phyloP scores from a whole-genome alignment of 2,113 vertebrate species.

The Pan troglodytes region NHGRI_mPanTro3-v2.1_pri NC_072416.2:76690501-76691000 shows the following conservation, averaged over 20 bases:
- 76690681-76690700: no score
- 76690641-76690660: no score
- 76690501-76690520: neutral
- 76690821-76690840: neutral
- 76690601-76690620: no score
- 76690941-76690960: neutral
- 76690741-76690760: neutral
- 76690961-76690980: no score
- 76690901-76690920: neutral
- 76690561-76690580: neutral
- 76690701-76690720: no score
- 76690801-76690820: neutral
- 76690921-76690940: neutral
- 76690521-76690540: rapidly evolving
- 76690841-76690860: neutral
- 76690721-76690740: neutral
- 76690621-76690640: no score
- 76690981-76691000: neutral
- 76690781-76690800: neutral
- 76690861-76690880: neutral
- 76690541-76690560: neutral
- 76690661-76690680: no score
- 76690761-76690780: no score
- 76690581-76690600: no score
- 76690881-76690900: neutral